Base-by-base conservation (phyloP, 2,888 invertebrate genomes). In the Gastracanthus pulcherrimus region DNA sequence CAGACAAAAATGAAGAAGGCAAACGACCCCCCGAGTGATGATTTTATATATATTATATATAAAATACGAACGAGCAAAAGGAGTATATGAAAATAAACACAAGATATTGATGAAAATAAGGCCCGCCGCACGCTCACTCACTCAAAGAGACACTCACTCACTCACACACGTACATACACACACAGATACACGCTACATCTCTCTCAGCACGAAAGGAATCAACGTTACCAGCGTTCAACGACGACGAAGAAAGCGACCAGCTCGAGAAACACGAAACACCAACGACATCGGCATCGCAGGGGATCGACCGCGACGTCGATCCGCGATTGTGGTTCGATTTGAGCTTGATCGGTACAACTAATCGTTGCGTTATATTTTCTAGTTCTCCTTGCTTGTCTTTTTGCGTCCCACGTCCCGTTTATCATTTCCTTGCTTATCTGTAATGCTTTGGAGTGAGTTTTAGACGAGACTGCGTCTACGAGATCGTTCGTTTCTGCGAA, bases 21-120 rank as follows among this genome's bases (percentile, higher is more conserved):
- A 62, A 31, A 34, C 31, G 34, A 62, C 62, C 29, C 48, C 19
- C 38, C 64, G 78, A 78, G 72, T 72, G 72, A 72, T 67, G 76
- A 76, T 62, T 60, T 29, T 45, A 45, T 29, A 41, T 71, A 71
- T 19, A 67, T 29, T 67, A 48, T 16, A 48, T 48, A 31, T 19
- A 36, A 64, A 9, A 6, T 34, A 36, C 19, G 64, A 64, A 64
- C n/a, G 64, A 64, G 64, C 36, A 45, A 38, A 38, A 58, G 58
- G 26, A 38, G 19, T 7, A 72, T 38, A 58, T 38, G n/a, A 36
- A 19, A 29, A 45, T 60, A 74, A 36, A 60, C 13, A 62, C n/a
- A n/a, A n/a, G n/a, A 64, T 64, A 74, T 11, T 23, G 23, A 66
- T 38, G 19, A 64, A 34, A 36, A 11, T 26, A 55, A 51, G 55